These are phyloP conservation scores for Sus cebifrons DNA, from an alignment of 2,797 vertebrate genomes.

Conservation along the genomic window DNA sequence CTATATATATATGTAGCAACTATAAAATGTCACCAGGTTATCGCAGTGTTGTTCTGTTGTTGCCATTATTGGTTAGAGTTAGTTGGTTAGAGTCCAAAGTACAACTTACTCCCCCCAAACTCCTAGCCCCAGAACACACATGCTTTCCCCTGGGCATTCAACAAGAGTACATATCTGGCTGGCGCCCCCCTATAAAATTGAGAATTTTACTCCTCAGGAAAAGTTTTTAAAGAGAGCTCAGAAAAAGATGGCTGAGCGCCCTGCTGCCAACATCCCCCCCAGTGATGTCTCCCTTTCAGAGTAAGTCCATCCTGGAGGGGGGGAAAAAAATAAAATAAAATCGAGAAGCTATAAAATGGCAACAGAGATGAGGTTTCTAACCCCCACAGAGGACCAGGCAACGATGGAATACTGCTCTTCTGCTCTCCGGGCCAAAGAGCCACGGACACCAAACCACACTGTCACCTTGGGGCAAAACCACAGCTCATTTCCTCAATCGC, in stretches of 20 bases:
- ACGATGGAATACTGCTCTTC: background rate
- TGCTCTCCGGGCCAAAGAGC: background rate
- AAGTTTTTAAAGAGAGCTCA: slow-evolving; percentile 12
- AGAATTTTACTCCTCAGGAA: slow-evolving; percentile 41
- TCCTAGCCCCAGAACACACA: background rate
- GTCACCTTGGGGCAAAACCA: background rate
- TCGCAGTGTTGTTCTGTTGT: background rate
- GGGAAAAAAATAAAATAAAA: slow-evolving; percentile 21
- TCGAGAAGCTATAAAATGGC: slow-evolving; percentile 49
- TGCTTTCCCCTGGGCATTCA: background rate
- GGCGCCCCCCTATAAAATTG: background rate
- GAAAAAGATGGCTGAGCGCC: slow-evolving; percentile 23
- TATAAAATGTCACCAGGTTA: slow-evolving; percentile 17
- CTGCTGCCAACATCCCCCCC: slow-evolving; percentile 6
- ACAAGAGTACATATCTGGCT: background rate
- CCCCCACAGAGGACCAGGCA: background rate
- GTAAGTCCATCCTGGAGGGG: background rate
- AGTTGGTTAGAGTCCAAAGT: slow-evolving; percentile 6
- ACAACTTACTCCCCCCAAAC: slow-evolving; percentile 83
- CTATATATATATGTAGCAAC: slow-evolving; percentile 4
- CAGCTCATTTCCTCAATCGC: slow-evolving; percentile 39
- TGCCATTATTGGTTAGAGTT: background rate
- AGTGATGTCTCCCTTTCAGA: slow-evolving; percentile 40
- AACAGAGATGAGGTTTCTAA: slow-evolving; percentile 60
- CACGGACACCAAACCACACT: slow-evolving; percentile 22